Evolutionary conservation across 2,888 invertebrate species (phyloP).

Genomic region (Nasonovia ribisnigri): DNA sequence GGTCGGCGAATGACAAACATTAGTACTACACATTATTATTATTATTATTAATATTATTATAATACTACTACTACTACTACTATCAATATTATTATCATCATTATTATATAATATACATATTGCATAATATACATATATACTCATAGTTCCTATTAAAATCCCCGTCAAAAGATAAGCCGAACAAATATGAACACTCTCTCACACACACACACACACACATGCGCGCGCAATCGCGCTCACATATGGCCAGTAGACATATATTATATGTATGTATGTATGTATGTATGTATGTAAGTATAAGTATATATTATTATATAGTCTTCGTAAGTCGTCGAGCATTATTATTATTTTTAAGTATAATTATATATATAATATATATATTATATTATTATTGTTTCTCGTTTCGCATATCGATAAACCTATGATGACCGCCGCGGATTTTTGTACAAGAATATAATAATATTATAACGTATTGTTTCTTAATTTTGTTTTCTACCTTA

Average conservation of each 20-base stretch:
- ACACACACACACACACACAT: neutral
- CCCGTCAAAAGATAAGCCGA: constrained; percentile 40
- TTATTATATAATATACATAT: constrained; percentile 50
- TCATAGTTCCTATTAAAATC: constrained; percentile 61
- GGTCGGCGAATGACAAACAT: constrained; percentile 62
- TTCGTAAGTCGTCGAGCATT: neutral
- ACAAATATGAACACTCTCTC: neutral
- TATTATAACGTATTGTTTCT: neutral
- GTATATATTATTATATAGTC: neutral
- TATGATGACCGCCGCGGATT: neutral
- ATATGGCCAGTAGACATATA: constrained; percentile 36
- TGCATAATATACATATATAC: constrained; percentile 30
- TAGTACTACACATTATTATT: neutral
- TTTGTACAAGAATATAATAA: neutral
- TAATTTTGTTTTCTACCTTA: neutral
- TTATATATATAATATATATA: neutral
- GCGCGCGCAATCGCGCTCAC: neutral
- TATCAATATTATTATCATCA: constrained; percentile 31
- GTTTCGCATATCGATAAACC: neutral
- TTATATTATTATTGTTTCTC: neutral
- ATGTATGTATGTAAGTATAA: neutral
- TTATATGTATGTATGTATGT: neutral
- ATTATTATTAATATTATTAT: neutral
- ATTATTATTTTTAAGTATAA: constrained; percentile 14
- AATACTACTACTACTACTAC: neutral